Evolutionary conservation across 2,888 invertebrate species (phyloP).

Genomic region (Pammene fasciana): DNA sequence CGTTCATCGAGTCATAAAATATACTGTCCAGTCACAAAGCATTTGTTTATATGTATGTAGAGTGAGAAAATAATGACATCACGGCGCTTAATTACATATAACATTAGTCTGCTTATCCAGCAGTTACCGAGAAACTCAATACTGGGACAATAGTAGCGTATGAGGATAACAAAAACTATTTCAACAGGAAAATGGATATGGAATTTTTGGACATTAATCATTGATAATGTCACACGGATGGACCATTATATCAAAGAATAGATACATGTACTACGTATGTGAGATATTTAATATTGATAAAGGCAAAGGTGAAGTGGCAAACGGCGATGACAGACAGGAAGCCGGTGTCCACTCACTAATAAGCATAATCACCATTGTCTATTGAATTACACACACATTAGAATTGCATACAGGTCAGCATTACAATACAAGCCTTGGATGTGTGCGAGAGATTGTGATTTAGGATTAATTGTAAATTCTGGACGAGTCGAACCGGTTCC

Average conservation of each 20-base stretch:
- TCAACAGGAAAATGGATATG: slow-evolving; percentile 46
- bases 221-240: slow-evolving; percentile 6
- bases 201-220: slow-evolving; percentile 15
- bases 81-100: slow-evolving; percentile 40
- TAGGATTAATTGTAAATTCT: slow-evolving; percentile 69
- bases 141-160: slow-evolving; percentile 7
- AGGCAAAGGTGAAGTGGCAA: slow-evolving; percentile 57
- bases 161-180: slow-evolving; percentile 12
- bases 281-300: slow-evolving; percentile 43
- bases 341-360: slow-evolving; percentile 56
- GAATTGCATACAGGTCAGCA: slow-evolving; percentile 44
- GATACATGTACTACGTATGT: neutral
- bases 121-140: slow-evolving; percentile 33
- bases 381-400: slow-evolving; percentile 46
- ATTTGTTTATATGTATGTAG: slow-evolving; percentile 8
- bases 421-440: slow-evolving; percentile 18
- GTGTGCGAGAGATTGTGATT: slow-evolving; percentile 39
- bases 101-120: slow-evolving; percentile 39
- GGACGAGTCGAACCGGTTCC: slow-evolving; percentile 73
- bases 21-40: slow-evolving; percentile 10
- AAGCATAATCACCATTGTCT: slow-evolving; percentile 58
- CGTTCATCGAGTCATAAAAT: slow-evolving; percentile 1
- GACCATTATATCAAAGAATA: neutral
- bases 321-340: slow-evolving; percentile 67
- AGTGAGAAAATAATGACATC: slow-evolving; percentile 41